Base-by-base conservation (phyloP, 1,140 invertebrate species). In the Zaprionus camerounensis region DNA sequence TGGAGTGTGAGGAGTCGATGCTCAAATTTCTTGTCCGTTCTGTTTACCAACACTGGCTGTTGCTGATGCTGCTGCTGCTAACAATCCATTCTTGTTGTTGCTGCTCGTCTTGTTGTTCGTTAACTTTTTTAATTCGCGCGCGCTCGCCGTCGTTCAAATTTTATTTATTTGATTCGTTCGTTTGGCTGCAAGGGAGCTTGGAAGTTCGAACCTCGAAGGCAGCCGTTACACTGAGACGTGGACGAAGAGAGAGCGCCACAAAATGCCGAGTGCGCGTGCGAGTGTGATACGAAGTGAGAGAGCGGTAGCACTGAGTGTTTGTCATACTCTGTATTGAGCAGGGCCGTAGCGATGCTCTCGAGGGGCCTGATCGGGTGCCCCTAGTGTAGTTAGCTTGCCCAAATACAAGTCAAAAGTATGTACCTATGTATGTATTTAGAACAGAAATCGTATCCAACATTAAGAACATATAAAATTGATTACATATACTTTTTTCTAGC, bases 171-270 rank as follows among this genome's bases (percentile, higher is more conserved):
- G 24, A 58, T 74, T 66, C 46, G 62, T 71, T 71, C 34, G 24
- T 51, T 70, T 59, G 63, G 22, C 46, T 66, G 75, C 15, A 38
- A 31, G 38, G 71, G 59, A 70, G 72, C 72, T 74, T 78, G 77
- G 83, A 67, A 81, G 83, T 79, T 83, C 56, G 80, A 87, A 80
- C 83, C 87, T 73, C 83, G 84, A 80, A 86, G 84, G 82, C 84
- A 82, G 84, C 83, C 80, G 83, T 78, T 87, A 87, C 73, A 86
- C 83, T 80, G 78, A 73, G 56, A 65, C 70, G 59, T 73, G 70
- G 67, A 34, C 59, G 53, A 63, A 64, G 53, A 70, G 72, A 87
- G 84, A 71, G 55, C 44, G 46, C 46, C 70, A 41, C 68, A 80
- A 80, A 59, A 67, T 70, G 69, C 56, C 55, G 67, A 75, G 66